phyloP scores from a whole-genome alignment of 2,113 vertebrate genomes.

The Myrmecophaga tridactyla region DNA sequence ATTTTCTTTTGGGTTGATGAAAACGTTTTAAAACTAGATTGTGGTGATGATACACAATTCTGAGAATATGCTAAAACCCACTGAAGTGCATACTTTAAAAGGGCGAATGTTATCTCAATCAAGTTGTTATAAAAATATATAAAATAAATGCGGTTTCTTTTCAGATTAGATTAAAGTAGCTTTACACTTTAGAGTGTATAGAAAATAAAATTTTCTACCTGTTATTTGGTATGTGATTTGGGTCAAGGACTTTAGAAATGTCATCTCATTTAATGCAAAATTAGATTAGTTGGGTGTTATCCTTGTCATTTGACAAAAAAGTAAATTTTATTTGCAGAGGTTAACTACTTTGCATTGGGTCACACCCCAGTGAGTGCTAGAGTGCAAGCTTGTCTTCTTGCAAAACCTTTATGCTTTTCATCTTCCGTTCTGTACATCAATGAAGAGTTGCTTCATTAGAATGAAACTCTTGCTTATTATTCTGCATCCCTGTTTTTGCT shows the following conservation, averaged over 20 bases:
- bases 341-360: background rate
- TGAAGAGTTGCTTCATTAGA: background rate
- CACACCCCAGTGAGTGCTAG: background rate
- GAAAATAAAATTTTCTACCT: background rate
- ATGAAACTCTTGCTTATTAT: background rate
- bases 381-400: background rate
- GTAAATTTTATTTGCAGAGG: background rate
- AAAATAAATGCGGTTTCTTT: background rate
- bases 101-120: background rate
- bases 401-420: background rate
- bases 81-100: background rate
- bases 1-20: background rate
- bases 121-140: background rate
- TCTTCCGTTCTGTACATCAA: background rate
- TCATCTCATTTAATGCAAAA: background rate
- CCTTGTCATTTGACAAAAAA: background rate
- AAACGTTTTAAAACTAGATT: background rate
- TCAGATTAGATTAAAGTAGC: background rate
- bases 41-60: background rate
- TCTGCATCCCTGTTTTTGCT: background rate
- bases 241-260: background rate
- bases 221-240: background rate
- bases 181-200: background rate
- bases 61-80: background rate
- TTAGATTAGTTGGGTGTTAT: background rate